A percentile compares a stretch with the other conserved stretches of the same genome.
phyloP scores from a whole-genome alignment of 2,888 invertebrate species.

The Sussaba pulchella region DNA sequence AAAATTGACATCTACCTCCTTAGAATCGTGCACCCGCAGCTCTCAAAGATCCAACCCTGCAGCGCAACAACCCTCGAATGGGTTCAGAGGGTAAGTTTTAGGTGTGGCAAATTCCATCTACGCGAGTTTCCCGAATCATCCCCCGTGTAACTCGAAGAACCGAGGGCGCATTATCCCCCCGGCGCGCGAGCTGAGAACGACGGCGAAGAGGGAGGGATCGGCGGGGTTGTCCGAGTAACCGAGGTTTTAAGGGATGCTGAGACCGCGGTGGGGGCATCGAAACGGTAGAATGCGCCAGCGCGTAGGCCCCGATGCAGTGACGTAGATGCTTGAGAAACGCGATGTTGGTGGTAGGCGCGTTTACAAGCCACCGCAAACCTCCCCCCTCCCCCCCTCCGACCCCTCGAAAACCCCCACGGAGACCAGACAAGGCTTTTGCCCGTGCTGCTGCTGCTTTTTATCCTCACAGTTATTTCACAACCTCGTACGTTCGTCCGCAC shows the following conservation, averaged over 20 bases:
- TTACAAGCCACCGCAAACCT: constrained; percentile 58
- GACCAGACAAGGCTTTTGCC: constrained; percentile 59
- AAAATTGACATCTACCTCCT: not conserved
- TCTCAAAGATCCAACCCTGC: not conserved
- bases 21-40: not conserved
- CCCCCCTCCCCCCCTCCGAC: not conserved
- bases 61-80: constrained; percentile 20
- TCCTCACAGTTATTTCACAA: constrained; percentile 65
- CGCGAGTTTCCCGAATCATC: constrained; percentile 54
- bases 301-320: constrained; percentile 47
- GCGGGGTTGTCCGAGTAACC: not conserved
- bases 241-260: constrained; percentile 25
- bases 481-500: constrained; percentile 60
- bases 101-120: constrained; percentile 63
- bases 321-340: constrained; percentile 53
- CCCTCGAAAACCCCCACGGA: constrained; percentile 29
- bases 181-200: too few species aligned
- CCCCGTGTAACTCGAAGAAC: constrained; percentile 52
- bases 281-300: constrained; percentile 55
- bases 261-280: constrained; percentile 28
- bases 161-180: constrained; percentile 42
- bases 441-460: constrained; percentile 58
- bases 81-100: constrained; percentile 47
- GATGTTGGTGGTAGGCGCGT: constrained; percentile 48
- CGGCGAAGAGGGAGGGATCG: not conserved